Evolutionary conservation across 2,888 invertebrate genomes (phyloP), one percentile per base, ranked within the genome.

Genomic region (Epicampocera succincta): DNA sequence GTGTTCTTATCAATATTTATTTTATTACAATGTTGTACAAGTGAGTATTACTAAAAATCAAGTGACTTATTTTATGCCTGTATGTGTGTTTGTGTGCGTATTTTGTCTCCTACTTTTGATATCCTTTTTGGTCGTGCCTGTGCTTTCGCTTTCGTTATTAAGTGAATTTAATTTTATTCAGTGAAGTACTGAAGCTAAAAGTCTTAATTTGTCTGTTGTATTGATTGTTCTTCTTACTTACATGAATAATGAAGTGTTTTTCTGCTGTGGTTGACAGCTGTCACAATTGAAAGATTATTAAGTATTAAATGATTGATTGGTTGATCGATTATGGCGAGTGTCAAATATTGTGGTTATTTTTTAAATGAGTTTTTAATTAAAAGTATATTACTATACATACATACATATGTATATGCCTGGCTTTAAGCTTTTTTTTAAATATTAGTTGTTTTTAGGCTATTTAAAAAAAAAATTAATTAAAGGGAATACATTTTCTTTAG

Each of bases 1-100:
- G 87, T 82, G 21, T 71, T 88, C 87, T 88, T 89, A 87, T 89
- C 89, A 88, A 89, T 90, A 87, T 90, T 90, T 87, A 88, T 90
- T 86, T 86, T 90, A 85, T 86, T 89, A 82, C 86, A 89, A 87
- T 88, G 88, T 84, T 87, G 87, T 85, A 88, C 88, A 88, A 89
- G 90, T 90, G 87, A 90, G 90, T 87, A 87, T 84, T 80, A 84
- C 60, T 66, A 63, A 19, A 63, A 75, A 60, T 80, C 42, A 69
- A 56, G 75, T 15, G 13, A 38, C 17, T 19, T 33, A 19, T 12
- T 58, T 21, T 12, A 33, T 63, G 12, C 42, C 5, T 9, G 8
- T 5, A 33, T 9, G 8, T 2, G 5, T 25, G 5, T 25, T 3
- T 25, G 25, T 25, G 25, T 25, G 5, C 5, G 25, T 25, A 25